Evolutionary conservation across 2,113 vertebrate genomes (phyloP), one percentile per base, ranked within the genome.

Genomic region (Pelodiscus sinensis): DNA sequence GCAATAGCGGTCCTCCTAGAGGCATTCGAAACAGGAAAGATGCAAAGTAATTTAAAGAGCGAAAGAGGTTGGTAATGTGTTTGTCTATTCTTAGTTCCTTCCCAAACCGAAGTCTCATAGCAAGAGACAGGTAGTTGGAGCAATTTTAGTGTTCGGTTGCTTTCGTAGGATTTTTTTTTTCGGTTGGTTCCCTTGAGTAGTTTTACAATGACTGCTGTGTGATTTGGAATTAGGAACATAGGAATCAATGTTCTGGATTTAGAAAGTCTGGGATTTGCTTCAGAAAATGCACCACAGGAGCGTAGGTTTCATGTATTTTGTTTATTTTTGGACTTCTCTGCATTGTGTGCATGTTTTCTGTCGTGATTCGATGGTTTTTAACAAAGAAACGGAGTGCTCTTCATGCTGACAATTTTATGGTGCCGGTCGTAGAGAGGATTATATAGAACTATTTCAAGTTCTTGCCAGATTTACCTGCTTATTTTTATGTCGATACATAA

Each of bases 391-490:
- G 55, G 56, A 82, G 68, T 11, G 44, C 52, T 95, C 89, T 94
- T 85, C 94, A 31, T 81, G 89, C 22, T 25, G 85, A 94, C 38
- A 38, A 25, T 78, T 89, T 92, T 93, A 89, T 85, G 91, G 68
- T 82, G 91, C 88, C 88, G 38, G 84, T 88, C 71, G 77, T 91
- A 78, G 79, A 82, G 54, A 97, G 91, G 92, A 89, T 92, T 96
- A 87, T 93, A 88, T 55, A 92, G 96, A 96, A 96, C 97, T 96
- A 96, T 96, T 96, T 96, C 92, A 96, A 97, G 97, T 95, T 96
- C 93, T 95, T 97, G 75, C 83, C 95, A 97, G 96, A 98, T 98
- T 97, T 98, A 97, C 97, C 96, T 97, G 96, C 84, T 96, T 96
- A 93, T 90, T 98, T 98, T 94, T 96, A 96, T 96, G 83, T 96